phyloP scores from a whole-genome alignment of 1,140 invertebrate genomes.

The Drosophila repletoides region DNA sequence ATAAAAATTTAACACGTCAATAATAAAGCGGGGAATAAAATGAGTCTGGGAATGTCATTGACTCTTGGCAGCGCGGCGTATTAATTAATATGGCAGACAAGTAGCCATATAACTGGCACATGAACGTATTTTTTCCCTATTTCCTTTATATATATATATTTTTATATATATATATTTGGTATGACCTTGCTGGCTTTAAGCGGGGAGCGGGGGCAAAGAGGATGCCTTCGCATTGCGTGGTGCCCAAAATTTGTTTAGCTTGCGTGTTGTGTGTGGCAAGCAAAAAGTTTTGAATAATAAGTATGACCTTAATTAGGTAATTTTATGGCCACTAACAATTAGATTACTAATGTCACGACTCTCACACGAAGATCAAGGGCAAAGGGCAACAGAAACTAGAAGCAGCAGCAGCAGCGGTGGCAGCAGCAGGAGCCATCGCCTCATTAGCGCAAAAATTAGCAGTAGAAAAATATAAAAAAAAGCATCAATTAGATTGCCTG shows the following conservation, averaged over 20 bases:
- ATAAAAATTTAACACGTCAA: constrained; percentile 68
- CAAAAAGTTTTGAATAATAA: constrained; percentile 67
- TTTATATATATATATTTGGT: too few species aligned
- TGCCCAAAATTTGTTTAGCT: neutral
- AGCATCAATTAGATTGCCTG: neutral
- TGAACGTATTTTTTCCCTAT: too few species aligned
- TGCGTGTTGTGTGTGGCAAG: constrained; percentile 44
- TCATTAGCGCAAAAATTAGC: constrained; percentile 54
- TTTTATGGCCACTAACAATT: constrained; percentile 78
- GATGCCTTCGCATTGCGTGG: constrained; percentile 21
- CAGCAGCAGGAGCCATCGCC: constrained; percentile 7
- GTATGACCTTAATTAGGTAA: constrained; percentile 79
- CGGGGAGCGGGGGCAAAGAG: neutral
- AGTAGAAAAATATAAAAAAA: neutral
- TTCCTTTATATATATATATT: neutral
- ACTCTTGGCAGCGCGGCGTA: constrained; percentile 2
- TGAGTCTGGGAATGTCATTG: constrained; percentile 8
- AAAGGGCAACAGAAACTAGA: neutral
- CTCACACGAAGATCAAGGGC: constrained; percentile 21
- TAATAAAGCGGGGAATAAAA: constrained; percentile 47
- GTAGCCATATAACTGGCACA: neutral
- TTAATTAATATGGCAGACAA: constrained; percentile 46
- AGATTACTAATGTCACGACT: constrained; percentile 72
- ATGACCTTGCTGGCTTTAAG: too few species aligned
- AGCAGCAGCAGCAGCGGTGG: neutral